These are phyloP conservation scores for Leiothrix lutea DNA, from an alignment of 2,113 vertebrate species.

Conservation along the genomic window DNA sequence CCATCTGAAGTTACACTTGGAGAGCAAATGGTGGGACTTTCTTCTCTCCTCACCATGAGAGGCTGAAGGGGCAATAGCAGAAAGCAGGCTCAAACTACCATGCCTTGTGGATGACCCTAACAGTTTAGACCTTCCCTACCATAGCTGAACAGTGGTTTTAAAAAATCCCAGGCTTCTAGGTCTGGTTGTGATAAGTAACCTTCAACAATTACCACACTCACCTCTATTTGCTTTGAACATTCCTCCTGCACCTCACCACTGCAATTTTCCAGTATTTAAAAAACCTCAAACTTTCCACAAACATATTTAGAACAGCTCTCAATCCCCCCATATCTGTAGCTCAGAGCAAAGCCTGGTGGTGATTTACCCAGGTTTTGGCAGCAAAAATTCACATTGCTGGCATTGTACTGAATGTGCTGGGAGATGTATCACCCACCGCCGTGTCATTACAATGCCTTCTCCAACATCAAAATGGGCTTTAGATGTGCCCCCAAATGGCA, in stretches of 20 bases:
- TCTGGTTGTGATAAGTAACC: neutral
- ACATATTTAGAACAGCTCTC: neutral
- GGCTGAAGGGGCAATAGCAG: neutral
- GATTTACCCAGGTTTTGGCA: neutral
- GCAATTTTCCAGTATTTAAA: neutral
- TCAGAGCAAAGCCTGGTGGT: neutral
- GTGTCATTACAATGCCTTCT: neutral
- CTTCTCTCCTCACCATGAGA: neutral
- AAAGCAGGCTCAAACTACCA: neutral
- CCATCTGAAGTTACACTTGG: neutral
- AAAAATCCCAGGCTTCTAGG: neutral
- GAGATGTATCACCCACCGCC: neutral
- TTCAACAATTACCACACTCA: neutral
- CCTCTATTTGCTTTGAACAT: neutral
- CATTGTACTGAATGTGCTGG: neutral
- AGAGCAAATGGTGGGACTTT: accelerated
- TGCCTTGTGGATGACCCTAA: neutral
- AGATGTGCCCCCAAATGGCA: neutral
- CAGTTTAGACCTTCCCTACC: neutral
- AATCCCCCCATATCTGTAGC: neutral
- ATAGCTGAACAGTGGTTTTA: neutral
- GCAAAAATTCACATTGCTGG: neutral
- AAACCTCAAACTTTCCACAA: neutral
- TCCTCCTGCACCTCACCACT: neutral
- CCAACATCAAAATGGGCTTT: neutral